Base-by-base conservation (phyloP, 2,888 invertebrate genomes). In the Metalampra italica region DNA sequence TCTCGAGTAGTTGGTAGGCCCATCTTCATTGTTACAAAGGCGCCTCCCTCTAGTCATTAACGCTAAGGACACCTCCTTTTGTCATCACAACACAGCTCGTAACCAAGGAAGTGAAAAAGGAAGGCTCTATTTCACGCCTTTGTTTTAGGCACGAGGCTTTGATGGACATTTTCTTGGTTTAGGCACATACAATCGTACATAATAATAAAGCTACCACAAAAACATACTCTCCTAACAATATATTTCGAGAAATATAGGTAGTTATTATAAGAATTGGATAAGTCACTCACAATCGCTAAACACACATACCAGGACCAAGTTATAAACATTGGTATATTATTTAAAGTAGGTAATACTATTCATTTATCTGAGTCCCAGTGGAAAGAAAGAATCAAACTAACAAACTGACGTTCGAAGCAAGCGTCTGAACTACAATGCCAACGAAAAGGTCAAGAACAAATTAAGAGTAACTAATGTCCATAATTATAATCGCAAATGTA, bases 1-100 rank as follows among this genome's bases (percentile, higher is more conserved):
- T 68, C 68, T 73, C 57, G 62, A 75, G 74, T 71, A 69, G 73
- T 36, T 36, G 71, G 41, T 66, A 60, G 57, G 60, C 64, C 56
- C 56, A 59, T 68, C 66, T 69, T 71, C 74, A 75, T 80, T 78
- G 77, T 82, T 67, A 62, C 64, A 62, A 69, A 71, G 64, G 67
- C 68, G 65, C 44, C 60, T 61, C 56, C 59, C 66, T 66, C 66
- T 63, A 70, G 68, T 71, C 75, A 75, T 82, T 79, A 82, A 73
- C 66, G 72, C 68, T 66, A 68, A 70, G 70, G 65, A 68, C 67
- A 55, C 64, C 64, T 66, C 60, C 71, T 74, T 77, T 81, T 82
- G 81, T 82, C 59, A 61, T 62, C 57, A 62, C 60, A 60, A 62
- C 64, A 58, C 56, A 66, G 64, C 29, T 12, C 61, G 64, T 56